A percentile compares a stretch with the other conserved stretches of the same genome.
Conservation (phyloP, 2,888 invertebrate species). For the Plutella xylostella region DNA sequence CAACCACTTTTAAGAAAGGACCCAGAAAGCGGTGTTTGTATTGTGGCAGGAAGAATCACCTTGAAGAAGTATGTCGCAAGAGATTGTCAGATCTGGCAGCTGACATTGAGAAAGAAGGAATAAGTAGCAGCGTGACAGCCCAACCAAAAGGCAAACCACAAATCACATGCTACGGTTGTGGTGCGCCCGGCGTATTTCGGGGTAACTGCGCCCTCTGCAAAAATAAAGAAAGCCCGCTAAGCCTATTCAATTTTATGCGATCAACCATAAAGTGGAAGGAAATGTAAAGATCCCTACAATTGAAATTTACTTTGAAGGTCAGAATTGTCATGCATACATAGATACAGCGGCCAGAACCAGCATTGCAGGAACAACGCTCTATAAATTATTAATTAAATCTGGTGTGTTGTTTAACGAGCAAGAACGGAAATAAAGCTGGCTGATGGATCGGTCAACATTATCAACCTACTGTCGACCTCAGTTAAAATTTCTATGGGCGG, state of each 20-base stretch:
- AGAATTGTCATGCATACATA: not conserved
- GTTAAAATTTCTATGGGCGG: not conserved
- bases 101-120: too few species aligned
- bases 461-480: not conserved
- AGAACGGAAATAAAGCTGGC: not conserved
- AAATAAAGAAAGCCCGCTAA: not conserved
- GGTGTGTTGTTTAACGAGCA: not conserved
- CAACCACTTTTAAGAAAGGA: too few species aligned
- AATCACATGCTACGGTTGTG: not conserved
- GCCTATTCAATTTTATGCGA: not conserved
- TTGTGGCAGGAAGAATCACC: not conserved
- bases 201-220: not conserved
- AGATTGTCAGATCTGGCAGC: not conserved
- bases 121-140: not conserved
- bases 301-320: not conserved
- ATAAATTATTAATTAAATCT: not conserved
- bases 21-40: not conserved
- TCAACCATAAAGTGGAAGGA: not conserved
- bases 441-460: not conserved
- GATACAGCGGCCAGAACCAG: not conserved
- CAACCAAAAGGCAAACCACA: not conserved
- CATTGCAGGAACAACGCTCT: not conserved
- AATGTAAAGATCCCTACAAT: not conserved
- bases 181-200: not conserved
- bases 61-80: not conserved